Evolutionary conservation across 2,113 vertebrate genomes (phyloP), one percentile per base, ranked within the genome.

Genomic region (Cygnus atratus): DNA sequence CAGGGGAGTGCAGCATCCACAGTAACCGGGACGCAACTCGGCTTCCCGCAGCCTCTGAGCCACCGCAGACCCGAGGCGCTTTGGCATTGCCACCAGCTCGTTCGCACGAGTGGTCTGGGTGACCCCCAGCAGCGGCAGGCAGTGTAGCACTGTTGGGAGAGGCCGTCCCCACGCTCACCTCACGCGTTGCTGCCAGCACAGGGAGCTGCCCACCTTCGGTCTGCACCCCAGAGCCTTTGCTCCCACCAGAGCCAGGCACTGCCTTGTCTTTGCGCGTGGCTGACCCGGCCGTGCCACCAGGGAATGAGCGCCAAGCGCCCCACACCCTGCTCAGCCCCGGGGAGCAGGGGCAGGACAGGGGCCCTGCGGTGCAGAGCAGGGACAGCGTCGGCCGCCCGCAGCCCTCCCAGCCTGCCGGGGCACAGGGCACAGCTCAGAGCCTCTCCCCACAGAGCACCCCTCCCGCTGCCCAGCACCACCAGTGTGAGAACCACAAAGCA

Each of bases 371-470:
- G 37, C 67, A 67, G 54, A 50, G 84, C 1, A 1, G 0, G 2
- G 28, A 31, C 75, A 48, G 55, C 39, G 39, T 31, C 10, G 18
- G 29, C 18, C 2, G 6, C 55, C 3, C 0, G 14, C 50, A 72
- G 37, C 59, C 52, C 13, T 1, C 17, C 26, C 58, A 35, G 24
- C 31, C 13, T 12, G 10, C 33, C 48, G 39, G 21, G 29, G 37
- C 28, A 13, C n/a, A 8, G 37, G n/a, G 20, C 66, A 43, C 2
- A 24, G 35, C 82, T 58, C 63, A 6, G 2, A 54, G 31, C 10
- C 35, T 14, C 33, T 20, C 37, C 41, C 57, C 15, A 3, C 0
- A 1, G 20, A 1, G 0, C 55, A 46, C 17, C 0, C 0, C n/a
- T 61, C n/a, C 59, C 6, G 4, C 44, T n/a, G 6, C n/a, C 24